Base-by-base conservation (phyloP, 1,140 invertebrate species). In the Drosophila truncata region DNA sequence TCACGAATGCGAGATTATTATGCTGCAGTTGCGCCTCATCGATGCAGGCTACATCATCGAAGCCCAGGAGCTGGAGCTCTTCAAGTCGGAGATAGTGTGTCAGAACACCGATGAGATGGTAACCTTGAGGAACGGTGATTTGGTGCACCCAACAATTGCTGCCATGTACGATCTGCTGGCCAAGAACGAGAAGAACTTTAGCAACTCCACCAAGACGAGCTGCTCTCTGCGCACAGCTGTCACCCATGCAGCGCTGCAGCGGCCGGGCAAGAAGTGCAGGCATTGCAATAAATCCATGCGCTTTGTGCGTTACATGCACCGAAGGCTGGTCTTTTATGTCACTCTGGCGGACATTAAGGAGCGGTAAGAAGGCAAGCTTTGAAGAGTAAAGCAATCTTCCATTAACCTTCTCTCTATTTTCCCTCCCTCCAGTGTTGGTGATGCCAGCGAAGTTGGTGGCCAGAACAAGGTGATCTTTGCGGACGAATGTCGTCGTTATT, bases 11-110 rank as follows among this genome's bases (percentile, higher is more conserved):
- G 78, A 95, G 66, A 82, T 97, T 20, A 93, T 98, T 1, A 93
- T 95, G 49, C 93, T 96, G 29, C 97, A 98, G 92, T 91, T 98
- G 16, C 94, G 95, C 50, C 94, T 98, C 10, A 90, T 99, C 4
- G 94, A 97, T 77, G 93, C 94, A 52, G 98, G 98, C 0, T 94
- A 95, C 85, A 93, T 97, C 2, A 95, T 94, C 31, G 95, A 96
- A 85, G 95, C 97, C 3, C 94, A 96, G 44, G 95, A 96, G 35
- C 92, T 97, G 31, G 95, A 96, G 77, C 92, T 94, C 18, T 93
- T 93, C 55, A 92, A 94, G 70, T 92, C 93, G 3, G 94, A 94
- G 62, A 77, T 93, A 3, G 93, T 80, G 1, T 82, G 71, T 47
- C 86, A 91, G 27, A 92, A 80, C 25, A 60, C 67, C 13, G 85